These are phyloP conservation scores for Drosophila atripex DNA, from an alignment of 2,888 invertebrate species.

Conservation along the genomic window DNA sequence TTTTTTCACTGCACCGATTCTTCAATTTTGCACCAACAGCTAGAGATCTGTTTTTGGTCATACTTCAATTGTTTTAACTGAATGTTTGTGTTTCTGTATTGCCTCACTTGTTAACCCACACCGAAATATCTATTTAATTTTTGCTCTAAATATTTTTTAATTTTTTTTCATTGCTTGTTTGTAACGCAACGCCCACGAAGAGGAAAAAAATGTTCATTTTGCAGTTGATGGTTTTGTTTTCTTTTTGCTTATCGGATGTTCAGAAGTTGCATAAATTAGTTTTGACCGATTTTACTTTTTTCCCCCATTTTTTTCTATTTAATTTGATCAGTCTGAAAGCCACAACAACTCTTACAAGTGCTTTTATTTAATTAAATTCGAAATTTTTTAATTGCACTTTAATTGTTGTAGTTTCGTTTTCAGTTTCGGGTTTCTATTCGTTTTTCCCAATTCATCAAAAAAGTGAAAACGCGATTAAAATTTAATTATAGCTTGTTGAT, in stretches of 20 bases:
- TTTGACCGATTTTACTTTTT: conserved; percentile 34
- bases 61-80: conserved; percentile 66
- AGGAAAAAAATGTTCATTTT: conserved; percentile 54
- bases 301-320: conserved; percentile 40
- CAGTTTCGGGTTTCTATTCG: conserved; percentile 37
- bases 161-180: conserved; percentile 37
- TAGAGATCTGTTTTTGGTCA: conserved; percentile 59
- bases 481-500: conserved; percentile 57
- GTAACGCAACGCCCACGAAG: conserved; percentile 59
- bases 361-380: conserved; percentile 36
- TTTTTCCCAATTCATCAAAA: conserved; percentile 41
- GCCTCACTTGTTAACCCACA: conserved; percentile 54
- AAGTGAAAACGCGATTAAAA: conserved; percentile 67
- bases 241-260: conserved; percentile 48
- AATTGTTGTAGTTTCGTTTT: conserved; percentile 60
- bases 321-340: conserved; percentile 36
- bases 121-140: conserved; percentile 58
- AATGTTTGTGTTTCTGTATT: conserved; percentile 45
- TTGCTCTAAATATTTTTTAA: conserved; percentile 66
- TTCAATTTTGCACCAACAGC: conserved; percentile 11
- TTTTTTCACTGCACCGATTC: conserved; percentile 20
- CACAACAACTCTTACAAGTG: conserved; percentile 14
- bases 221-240: conserved; percentile 26
- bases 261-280: conserved; percentile 70
- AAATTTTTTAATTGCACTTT: conserved; percentile 68